Evolutionary conservation across 1,140 invertebrate genomes (phyloP).

Genomic region (Trichoplusia ni): DNA sequence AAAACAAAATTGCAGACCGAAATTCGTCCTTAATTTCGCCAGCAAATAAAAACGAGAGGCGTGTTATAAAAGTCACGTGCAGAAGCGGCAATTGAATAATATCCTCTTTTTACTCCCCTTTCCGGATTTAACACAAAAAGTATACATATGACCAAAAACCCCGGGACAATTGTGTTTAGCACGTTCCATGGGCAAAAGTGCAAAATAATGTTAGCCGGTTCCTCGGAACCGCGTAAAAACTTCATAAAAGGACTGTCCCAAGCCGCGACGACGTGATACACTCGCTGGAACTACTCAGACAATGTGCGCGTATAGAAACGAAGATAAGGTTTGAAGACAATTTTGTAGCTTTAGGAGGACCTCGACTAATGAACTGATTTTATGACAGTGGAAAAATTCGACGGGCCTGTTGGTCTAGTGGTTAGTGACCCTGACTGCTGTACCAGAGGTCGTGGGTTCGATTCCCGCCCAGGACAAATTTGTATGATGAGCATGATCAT

Average conservation of each 20-base stretch:
- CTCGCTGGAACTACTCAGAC: neutral
- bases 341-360: neutral
- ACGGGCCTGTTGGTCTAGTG: too few species aligned
- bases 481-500: too few species aligned
- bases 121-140: neutral
- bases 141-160: conserved; percentile 10
- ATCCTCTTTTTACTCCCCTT: neutral
- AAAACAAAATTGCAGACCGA: too few species aligned
- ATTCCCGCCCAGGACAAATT: too few species aligned
- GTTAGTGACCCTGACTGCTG: too few species aligned
- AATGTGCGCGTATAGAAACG: neutral
- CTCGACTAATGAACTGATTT: too few species aligned
- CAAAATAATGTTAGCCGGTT: conserved; percentile 29
- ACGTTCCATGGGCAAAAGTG: conserved; percentile 17
- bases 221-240: conserved; percentile 19
- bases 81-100: neutral
- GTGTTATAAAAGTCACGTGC: neutral
- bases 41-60: too few species aligned
- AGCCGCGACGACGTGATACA: conserved; percentile 1
- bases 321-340: neutral
- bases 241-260: conserved; percentile 16
- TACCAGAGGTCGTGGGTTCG: too few species aligned
- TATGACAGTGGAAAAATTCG: too few species aligned
- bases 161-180: conserved; percentile 9
- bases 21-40: too few species aligned